Evolutionary conservation across 30 jellyfish, hydroid and myxozoan species (phyloP).

Genomic region (Nemopilema nomurai): DNA sequence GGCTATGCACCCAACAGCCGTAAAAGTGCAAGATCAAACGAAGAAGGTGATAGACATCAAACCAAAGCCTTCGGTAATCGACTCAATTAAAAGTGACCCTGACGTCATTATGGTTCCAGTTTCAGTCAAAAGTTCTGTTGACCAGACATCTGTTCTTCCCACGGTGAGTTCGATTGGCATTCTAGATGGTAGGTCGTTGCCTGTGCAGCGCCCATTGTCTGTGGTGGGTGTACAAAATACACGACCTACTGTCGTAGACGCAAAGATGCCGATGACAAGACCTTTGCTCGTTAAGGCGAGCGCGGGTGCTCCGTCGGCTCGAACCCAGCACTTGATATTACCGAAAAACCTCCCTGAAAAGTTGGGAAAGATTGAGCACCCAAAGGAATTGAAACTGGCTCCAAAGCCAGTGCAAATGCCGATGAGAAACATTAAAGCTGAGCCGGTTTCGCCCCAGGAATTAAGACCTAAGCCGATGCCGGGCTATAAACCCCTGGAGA

Average conservation of each 20-base stretch:
- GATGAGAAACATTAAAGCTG: slow-evolving; percentile 20
- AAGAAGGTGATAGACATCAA: slow-evolving; percentile 33
- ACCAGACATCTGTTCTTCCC: background rate
- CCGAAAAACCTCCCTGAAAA: slow-evolving; percentile 41
- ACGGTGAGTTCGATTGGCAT: background rate
- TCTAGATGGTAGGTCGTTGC: slow-evolving; percentile 12
- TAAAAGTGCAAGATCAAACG: background rate
- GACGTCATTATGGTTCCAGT: slow-evolving; percentile 33
- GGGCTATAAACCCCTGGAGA: slow-evolving; percentile 1
- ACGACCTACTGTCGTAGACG: slow-evolving; percentile 11
- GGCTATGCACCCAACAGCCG: background rate
- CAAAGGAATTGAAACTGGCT: slow-evolving; percentile 32
- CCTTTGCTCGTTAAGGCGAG: slow-evolving; percentile 18
- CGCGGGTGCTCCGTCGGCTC: slow-evolving; percentile 11
- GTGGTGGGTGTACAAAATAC: slow-evolving; percentile 3
- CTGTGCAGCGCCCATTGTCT: slow-evolving; percentile 7
- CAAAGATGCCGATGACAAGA: slow-evolving; percentile 4
- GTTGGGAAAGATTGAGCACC: slow-evolving; percentile 16
- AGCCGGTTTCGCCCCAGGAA: slow-evolving; percentile 31
- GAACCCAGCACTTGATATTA: slow-evolving; percentile 39
- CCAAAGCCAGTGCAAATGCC: background rate
- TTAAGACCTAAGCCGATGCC: background rate
- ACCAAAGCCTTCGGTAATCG: slow-evolving; percentile 29
- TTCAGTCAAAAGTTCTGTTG: slow-evolving; percentile 7
- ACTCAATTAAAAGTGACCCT: background rate